phyloP scores from a whole-genome alignment of 2,888 invertebrate genomes.

The Pachydiplax longipennis region DNA sequence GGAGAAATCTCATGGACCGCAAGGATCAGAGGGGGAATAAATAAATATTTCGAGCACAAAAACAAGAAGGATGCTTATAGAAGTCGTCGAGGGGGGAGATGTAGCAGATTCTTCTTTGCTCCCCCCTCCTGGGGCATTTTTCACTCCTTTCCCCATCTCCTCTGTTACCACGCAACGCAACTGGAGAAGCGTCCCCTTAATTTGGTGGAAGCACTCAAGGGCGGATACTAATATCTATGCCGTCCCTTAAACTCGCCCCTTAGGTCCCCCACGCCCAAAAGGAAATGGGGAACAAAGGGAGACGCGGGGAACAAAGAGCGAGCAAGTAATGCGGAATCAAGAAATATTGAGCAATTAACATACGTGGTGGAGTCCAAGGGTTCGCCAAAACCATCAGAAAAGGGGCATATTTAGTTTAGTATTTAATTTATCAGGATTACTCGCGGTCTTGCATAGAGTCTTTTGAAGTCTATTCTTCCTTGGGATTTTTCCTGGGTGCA shows the following conservation, averaged over 20 bases:
- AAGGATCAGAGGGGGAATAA: slow-evolving; percentile 7
- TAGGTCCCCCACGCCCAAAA: neutral
- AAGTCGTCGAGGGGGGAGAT: neutral
- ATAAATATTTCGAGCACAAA: neutral
- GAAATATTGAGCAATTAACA: neutral
- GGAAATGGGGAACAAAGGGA: neutral
- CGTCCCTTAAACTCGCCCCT: neutral
- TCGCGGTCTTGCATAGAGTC: too few relatives aligned
- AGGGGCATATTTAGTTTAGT: too few relatives aligned
- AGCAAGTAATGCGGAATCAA: neutral
- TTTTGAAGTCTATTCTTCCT: too few relatives aligned
- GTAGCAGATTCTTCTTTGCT: neutral
- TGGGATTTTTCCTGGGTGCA: too few relatives aligned
- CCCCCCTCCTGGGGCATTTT: neutral
- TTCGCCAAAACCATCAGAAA: too few relatives aligned
- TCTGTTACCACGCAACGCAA: slow-evolving; percentile 24
- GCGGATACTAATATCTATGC: slow-evolving; percentile 36
- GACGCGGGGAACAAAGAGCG: neutral
- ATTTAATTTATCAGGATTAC: too few relatives aligned
- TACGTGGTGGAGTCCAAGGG: too few relatives aligned
- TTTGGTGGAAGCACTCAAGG: slow-evolving; percentile 41
- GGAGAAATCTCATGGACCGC: neutral
- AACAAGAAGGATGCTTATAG: slow-evolving; percentile 5
- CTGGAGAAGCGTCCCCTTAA: slow-evolving; percentile 22
- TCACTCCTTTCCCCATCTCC: neutral